Conservation (phyloP, 2,888 invertebrate genomes). For the Spatulosminthurus flaviceps region DNA sequence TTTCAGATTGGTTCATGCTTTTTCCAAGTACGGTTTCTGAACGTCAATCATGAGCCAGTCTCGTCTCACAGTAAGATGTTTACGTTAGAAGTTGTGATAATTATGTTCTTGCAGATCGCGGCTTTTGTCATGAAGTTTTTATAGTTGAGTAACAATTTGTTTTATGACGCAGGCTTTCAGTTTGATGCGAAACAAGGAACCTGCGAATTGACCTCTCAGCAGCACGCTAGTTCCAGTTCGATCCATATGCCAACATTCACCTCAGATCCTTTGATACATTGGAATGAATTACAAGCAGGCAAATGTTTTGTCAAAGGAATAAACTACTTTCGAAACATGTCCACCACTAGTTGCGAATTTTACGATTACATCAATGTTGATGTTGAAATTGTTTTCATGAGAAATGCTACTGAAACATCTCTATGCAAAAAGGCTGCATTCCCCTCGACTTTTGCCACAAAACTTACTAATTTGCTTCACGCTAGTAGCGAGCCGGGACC, state of each 20-base stretch:
- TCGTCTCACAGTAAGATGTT: neutral
- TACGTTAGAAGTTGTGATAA: neutral
- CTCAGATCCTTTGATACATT: neutral
- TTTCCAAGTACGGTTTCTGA: neutral
- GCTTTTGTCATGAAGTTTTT: too few relatives aligned
- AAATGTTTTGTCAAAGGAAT: neutral
- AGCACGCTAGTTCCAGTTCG: neutral
- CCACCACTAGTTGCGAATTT: neutral
- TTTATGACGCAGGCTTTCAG: neutral
- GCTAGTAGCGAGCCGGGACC: neutral
- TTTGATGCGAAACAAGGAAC: slow-evolving; percentile 1
- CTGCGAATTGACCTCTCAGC: neutral
- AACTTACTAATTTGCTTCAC: neutral
- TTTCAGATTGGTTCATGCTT: neutral
- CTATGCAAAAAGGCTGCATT: neutral
- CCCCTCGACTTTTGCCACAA: neutral
- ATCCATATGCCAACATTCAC: neutral
- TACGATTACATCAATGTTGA: neutral
- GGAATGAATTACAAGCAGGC: neutral
- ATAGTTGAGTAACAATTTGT: neutral
- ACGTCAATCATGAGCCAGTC: neutral
- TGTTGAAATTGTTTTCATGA: neutral
- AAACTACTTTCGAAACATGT: neutral
- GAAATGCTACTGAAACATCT: neutral
- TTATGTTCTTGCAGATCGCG: neutral